Percentiles rank a stretch among this genome's conserved stretches.
phyloP scores from a whole-genome alignment of 2,797 vertebrate species.

The Pangasius sanitwongsei region DNA sequence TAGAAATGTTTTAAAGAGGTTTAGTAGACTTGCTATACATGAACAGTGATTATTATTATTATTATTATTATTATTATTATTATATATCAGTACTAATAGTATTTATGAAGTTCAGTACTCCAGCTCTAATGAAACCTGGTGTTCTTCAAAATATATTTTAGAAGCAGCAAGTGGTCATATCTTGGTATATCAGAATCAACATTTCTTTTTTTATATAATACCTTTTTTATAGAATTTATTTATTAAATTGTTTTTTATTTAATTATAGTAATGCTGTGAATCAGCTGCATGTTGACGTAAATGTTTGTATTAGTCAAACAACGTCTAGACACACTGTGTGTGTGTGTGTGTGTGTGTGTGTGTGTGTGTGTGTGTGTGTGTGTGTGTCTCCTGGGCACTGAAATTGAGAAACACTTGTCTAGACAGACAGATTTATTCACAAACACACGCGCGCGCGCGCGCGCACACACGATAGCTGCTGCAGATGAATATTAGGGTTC shows the following conservation, averaged over 20 bases:
- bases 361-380: slow-evolving; percentile 29
- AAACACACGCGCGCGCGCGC: slow-evolving; percentile 12
- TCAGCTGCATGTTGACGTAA: neutral
- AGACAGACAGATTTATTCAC: slow-evolving; percentile 45
- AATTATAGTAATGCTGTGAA: neutral
- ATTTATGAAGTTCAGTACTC: neutral
- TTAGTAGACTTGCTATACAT: neutral
- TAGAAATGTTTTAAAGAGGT: neutral
- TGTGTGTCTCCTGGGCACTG: slow-evolving; percentile 35
- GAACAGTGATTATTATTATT: neutral
- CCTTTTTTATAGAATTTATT: neutral
- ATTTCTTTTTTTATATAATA: neutral
- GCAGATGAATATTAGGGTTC: slow-evolving; percentile 58
- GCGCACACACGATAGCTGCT: slow-evolving; percentile 22
- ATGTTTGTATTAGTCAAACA: slow-evolving; percentile 14
- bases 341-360: slow-evolving; percentile 15
- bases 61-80: neutral
- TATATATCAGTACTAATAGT: neutral
- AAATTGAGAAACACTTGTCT: slow-evolving; percentile 50
- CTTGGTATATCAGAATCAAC: neutral
- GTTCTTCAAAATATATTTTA: neutral
- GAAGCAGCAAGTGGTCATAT: neutral
- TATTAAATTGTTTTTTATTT: neutral
- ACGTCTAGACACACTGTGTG: slow-evolving; percentile 35
- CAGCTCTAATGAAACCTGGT: neutral